These are phyloP conservation scores for Agriopis aurantiaria DNA, from an alignment of 2,888 invertebrate species.

Conservation along the genomic window DNA sequence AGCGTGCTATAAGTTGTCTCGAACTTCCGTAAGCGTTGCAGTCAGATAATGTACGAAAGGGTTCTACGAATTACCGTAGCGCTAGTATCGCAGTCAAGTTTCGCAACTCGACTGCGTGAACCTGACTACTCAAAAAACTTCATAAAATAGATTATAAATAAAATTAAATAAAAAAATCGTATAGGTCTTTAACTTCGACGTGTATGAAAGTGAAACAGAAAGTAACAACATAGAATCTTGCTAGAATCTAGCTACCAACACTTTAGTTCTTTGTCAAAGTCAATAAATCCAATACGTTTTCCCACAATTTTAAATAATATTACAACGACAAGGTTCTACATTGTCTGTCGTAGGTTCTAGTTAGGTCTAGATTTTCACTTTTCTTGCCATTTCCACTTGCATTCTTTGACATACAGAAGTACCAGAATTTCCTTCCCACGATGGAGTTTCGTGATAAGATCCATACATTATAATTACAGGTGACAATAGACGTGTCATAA, in stretches of 20 bases:
- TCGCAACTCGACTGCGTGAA: too few species aligned
- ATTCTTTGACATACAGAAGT: constrained; percentile 27
- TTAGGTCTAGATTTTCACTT: constrained; percentile 28
- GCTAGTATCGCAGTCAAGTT: too few species aligned
- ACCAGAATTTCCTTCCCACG: constrained; percentile 39
- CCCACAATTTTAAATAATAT: not conserved
- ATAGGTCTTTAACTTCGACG: not conserved
- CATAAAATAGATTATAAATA: too few species aligned
- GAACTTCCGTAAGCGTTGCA: too few species aligned
- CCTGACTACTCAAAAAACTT: too few species aligned
- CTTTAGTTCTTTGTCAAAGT: not conserved
- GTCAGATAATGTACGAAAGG: too few species aligned
- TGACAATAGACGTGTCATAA: constrained; percentile 47
- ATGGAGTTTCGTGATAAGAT: constrained; percentile 39
- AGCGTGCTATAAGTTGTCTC: too few species aligned
- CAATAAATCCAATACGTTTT: not conserved
- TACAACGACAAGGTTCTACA: constrained; percentile 6
- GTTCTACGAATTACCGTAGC: too few species aligned
- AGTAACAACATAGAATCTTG: not conserved
- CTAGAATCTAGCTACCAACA: not conserved
- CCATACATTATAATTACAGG: constrained; percentile 40
- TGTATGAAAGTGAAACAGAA: constrained; percentile 5
- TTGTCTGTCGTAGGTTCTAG: not conserved
- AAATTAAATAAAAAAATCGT: too few species aligned
- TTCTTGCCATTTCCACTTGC: constrained; percentile 37